These are phyloP conservation scores for Apus apus DNA, from an alignment of 2,113 vertebrate species.

Conservation along the genomic window DNA sequence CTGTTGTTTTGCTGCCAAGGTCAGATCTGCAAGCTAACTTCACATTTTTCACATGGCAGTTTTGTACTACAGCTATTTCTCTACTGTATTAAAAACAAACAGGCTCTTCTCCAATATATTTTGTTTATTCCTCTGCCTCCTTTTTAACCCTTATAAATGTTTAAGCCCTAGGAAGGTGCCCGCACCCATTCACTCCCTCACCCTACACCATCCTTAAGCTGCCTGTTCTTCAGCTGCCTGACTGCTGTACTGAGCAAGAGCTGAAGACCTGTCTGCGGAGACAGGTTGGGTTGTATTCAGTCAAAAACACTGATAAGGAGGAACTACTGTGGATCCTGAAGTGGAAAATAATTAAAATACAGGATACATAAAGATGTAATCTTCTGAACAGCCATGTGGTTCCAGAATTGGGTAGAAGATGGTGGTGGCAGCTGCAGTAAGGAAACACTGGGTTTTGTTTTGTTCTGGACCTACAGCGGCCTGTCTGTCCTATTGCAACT, in stretches of 20 bases:
- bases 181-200: too few relatives aligned
- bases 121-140: neutral
- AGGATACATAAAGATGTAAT: neutral
- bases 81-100: conserved; percentile 6
- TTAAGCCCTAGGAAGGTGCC: neutral
- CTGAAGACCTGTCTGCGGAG: neutral
- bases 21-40: conserved; percentile 40
- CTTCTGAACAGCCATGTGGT: neutral
- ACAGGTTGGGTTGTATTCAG: neutral
- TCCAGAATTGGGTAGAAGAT: neutral
- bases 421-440: neutral
- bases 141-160: neutral
- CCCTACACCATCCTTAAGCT: neutral
- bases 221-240: neutral
- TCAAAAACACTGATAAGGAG: neutral
- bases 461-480: neutral
- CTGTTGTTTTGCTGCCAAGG: conserved; percentile 32
- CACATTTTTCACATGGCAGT: neutral
- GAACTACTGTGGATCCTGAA: neutral
- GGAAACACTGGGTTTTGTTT: neutral
- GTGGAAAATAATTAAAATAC: neutral
- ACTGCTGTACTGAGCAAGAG: neutral
- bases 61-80: neutral
- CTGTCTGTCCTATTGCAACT: neutral
- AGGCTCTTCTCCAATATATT: neutral